Base-by-base conservation (phyloP, 2,888 invertebrate genomes). In the Morpho helenor region DNA sequence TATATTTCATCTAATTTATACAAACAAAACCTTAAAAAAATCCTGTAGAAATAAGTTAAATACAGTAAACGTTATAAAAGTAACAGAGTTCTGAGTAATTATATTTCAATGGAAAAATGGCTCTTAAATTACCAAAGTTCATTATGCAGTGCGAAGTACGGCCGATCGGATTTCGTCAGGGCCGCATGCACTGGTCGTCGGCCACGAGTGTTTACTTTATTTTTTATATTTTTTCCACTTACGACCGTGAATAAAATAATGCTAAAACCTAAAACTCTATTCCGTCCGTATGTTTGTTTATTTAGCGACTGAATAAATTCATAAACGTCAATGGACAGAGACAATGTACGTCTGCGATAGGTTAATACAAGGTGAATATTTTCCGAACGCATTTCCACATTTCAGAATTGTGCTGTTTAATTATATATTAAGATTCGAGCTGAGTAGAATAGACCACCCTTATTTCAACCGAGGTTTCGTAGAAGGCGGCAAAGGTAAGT, bases 261-360 rank as follows among this genome's bases (percentile, higher is more conserved):
- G 46, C 22, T 46, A 48, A 57, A 52, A 54, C 31, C n/a, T 8
- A 40, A 39, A 52, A 43, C n/a, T 44, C 44, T 46, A 39, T 8
- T 46, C 39, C 53, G 47, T 46, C 40, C 42, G 49, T 57, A 51
- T 52, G 57, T 59, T 63, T 62, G 59, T 61, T 50, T 58, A 62
- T 44, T 45, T 52, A 49, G 54, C 49, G 56, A 56, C 56, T 62
- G 46, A 52, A 57, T 55, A 57, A 59, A 59, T 54, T 61, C 54
- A 42, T 54, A 55, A 57, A 46, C 54, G 54, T 59, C 57, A 31
- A 54, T 43, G 56, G 45, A 41, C 45, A 39, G 22, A 40, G 31
- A 42, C n/a, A n/a, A 53, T 57, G 31, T 62, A 55, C 57, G 57
- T 57, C 55, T 60, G 47, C 53, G 50, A 46, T 49, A 40, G 51